A percentile compares a stretch with the other conserved stretches of the same genome.
Conservation (phyloP, 30 jellyfish, hydroid and myxozoan genomes). For the Aurelia aurita complex sp. Pacific region DNA sequence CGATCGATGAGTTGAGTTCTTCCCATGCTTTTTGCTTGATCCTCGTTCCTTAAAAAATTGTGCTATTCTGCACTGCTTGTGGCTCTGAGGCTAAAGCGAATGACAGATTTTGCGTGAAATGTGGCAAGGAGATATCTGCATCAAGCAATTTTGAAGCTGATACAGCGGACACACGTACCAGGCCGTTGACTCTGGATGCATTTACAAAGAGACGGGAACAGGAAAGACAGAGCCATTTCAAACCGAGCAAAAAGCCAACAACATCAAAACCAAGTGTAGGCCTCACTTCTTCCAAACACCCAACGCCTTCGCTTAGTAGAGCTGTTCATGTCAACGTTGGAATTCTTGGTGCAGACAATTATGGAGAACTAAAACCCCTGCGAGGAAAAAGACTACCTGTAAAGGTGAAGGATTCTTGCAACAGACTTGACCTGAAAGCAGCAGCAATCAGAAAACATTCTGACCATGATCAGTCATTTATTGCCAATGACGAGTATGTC, state of each 20-base stretch:
- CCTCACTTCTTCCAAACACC: neutral
- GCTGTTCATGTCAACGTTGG: neutral
- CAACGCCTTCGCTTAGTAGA: neutral
- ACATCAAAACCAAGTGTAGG: neutral
- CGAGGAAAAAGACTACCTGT: neutral
- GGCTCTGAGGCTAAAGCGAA: neutral
- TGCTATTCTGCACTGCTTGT: neutral
- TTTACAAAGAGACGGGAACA: neutral
- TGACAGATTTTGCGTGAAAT: neutral
- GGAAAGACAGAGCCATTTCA: neutral
- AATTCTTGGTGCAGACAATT: neutral
- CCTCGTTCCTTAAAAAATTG: too few species aligned
- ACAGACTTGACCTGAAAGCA: neutral
- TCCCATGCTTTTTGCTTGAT: too few species aligned
- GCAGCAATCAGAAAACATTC: slow-evolving; percentile 15
- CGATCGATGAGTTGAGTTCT: too few species aligned
- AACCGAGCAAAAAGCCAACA: neutral
- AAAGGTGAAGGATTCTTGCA: neutral
- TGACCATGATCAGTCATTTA: slow-evolving; percentile 30
- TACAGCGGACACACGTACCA: neutral
- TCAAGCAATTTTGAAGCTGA: neutral
- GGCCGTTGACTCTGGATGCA: neutral
- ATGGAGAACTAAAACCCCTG: neutral
- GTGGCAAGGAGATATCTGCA: neutral
- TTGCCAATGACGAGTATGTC: slow-evolving; percentile 11